Base-by-base conservation (phyloP, 2,113 vertebrate genomes). In the Forbesichthys papilliferus region DNA sequence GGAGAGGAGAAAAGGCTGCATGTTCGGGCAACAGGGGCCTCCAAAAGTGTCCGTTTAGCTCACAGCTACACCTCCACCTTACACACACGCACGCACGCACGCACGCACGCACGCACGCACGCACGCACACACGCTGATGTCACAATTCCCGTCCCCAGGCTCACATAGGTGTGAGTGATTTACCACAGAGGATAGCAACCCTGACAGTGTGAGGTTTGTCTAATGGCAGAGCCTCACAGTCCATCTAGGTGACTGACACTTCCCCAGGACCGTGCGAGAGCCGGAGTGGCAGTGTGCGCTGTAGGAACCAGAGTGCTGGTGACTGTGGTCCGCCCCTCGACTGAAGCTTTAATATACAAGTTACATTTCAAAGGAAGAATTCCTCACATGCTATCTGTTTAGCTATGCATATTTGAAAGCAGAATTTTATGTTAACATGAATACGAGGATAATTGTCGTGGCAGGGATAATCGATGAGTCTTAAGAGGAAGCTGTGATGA, bases 21-120 rank as follows among this genome's bases (percentile, higher is more conserved):
- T 84, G 81, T 84, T 81, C 71, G 69, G 75, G 76, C 76, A 74
- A 59, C 62, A 36, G 73, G 81, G 80, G 69, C 59, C 67, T 80
- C 70, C 62, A 71, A 83, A 86, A 84, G 74, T 86, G 74, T 62
- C 70, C 73, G 69, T 83, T 89, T 82, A 90, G 81, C 75, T 79
- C 73, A 60, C 71, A 63, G 58, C 61, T 77, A 58, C 64, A 48
- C 53, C 55, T 59, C 60, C 55, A 64, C 16, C 13, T 42, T 48
- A 49, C 55, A 20, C 55, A 27, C 42, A 59, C 57, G 64, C 60
- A 73, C 65, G 57, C 66, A 73, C 13, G n/a, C 20, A 58, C 60
- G 61, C 16, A 10, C 14, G 1, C 68, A n/a, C 20, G 8, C 34
- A 59, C 57, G 64, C 60, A 73, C 65, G 57, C 66, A 73, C 13